Conservation (phyloP, 2,888 invertebrate genomes). For the Andricus quercusramuli region DNA sequence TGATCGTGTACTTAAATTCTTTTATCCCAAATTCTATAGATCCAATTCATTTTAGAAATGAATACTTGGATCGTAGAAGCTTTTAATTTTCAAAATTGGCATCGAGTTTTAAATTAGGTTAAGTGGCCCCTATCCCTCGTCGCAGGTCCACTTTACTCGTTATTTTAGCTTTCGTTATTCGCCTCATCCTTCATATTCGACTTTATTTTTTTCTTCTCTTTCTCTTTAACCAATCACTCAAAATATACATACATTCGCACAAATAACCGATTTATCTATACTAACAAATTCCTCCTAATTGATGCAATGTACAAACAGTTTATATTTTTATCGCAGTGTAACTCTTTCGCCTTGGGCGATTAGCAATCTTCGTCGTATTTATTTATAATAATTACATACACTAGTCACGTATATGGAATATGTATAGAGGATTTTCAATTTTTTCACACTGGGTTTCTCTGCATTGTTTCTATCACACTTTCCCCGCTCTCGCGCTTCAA, state of each 20-base stretch:
- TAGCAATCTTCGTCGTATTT: slow-evolving; percentile 13
- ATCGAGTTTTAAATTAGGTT: slow-evolving; percentile 15
- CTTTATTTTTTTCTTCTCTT: background rate
- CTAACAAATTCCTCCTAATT: slow-evolving; percentile 39
- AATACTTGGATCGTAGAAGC: background rate
- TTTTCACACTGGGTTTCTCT: slow-evolving; percentile 34
- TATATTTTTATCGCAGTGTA: slow-evolving; percentile 21
- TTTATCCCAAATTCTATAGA: background rate
- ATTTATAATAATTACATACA: slow-evolving; percentile 40
- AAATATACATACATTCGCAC: slow-evolving; percentile 32
- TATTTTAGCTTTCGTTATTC: slow-evolving; percentile 20
- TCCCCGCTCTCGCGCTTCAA: slow-evolving; percentile 29
- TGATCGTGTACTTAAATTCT: background rate
- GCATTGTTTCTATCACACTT: slow-evolving; percentile 39
- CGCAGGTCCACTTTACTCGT: slow-evolving; percentile 22
- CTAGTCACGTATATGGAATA: slow-evolving; percentile 37
- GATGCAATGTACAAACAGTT: slow-evolving; percentile 42
- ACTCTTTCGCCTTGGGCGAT: slow-evolving; percentile 21
- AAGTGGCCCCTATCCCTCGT: slow-evolving; percentile 23
- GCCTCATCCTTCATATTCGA: background rate
- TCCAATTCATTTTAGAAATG: background rate
- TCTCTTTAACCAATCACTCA: background rate
- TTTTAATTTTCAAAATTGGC: slow-evolving; percentile 32
- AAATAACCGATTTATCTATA: slow-evolving; percentile 31
- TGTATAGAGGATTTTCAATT: slow-evolving; percentile 33